Percentiles rank a stretch among this genome's conserved stretches.
Evolutionary conservation across 2,888 invertebrate genomes (phyloP).

Genomic region (Papilio protenor): DNA sequence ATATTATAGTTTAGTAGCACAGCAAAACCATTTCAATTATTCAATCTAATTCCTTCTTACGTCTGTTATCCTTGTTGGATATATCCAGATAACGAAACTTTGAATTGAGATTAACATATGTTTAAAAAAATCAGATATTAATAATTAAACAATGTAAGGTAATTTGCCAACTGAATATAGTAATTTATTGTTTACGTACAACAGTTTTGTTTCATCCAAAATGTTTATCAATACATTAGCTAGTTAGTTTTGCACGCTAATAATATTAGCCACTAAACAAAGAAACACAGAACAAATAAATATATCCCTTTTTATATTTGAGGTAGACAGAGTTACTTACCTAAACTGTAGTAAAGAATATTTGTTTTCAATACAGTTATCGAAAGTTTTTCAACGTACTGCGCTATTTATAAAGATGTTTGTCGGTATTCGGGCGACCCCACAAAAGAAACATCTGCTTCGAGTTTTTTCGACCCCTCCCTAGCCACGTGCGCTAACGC

Average conservation of each 20-base stretch:
- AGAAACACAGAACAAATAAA: neutral
- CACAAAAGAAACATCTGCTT: conserved; percentile 75
- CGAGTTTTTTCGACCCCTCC: conserved; percentile 59
- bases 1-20: neutral
- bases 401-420: conserved; percentile 46
- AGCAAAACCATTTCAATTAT: neutral
- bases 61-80: neutral
- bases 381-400: conserved; percentile 9
- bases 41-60: neutral
- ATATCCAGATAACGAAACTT: neutral
- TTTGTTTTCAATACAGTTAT: conserved; percentile 14
- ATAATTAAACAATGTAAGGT: neutral
- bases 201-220: neutral
- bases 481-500: conserved; percentile 76
- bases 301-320: neutral
- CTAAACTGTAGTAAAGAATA: neutral
- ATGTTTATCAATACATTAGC: neutral
- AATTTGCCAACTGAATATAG: neutral
- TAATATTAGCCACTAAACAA: neutral
- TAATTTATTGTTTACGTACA: neutral
- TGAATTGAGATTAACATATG: neutral
- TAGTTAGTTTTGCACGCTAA: neutral
- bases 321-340: neutral
- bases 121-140: no score
- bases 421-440: conserved; percentile 58